Conservation (phyloP, 1,140 invertebrate species). For the Drosophila nannoptera region DNA sequence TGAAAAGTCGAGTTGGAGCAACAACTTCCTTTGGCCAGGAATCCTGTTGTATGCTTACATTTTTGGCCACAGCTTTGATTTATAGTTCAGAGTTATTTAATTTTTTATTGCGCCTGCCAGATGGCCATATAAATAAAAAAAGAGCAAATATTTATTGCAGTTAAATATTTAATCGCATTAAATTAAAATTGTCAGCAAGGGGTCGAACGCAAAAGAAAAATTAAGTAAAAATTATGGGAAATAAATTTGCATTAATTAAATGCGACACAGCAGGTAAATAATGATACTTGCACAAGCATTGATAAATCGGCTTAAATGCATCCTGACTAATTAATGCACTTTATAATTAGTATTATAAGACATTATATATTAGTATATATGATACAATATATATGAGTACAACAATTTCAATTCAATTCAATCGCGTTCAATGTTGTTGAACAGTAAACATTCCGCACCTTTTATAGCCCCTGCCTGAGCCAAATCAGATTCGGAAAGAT, state of each 20-base stretch:
- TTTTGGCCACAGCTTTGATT: conserved; percentile 57
- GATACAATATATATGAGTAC: conserved; percentile 14
- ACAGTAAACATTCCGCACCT: conserved; percentile 57
- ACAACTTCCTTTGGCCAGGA: conserved; percentile 38
- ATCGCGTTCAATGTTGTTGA: conserved; percentile 49
- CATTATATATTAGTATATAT: conserved; percentile 15
- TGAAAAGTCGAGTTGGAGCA: conserved; percentile 10
- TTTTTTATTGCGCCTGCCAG: conserved; percentile 1
- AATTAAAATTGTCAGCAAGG: conserved; percentile 24
- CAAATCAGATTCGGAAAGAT: not conserved
- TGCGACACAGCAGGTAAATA: conserved; percentile 30
- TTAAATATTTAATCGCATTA: conserved; percentile 36
- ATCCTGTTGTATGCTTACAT: conserved; percentile 21
- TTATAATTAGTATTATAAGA: conserved; percentile 59
- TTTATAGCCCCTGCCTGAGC: conserved; percentile 18
- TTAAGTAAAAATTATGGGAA: conserved; percentile 28
- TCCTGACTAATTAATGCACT: conserved; percentile 63
- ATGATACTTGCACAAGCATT: conserved; percentile 41
- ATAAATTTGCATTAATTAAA: conserved; percentile 54
- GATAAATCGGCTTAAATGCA: conserved; percentile 46
- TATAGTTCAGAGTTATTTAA: conserved; percentile 35
- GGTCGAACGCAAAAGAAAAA: not conserved
- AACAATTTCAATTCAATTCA: conserved; percentile 39
- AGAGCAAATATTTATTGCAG: not conserved
- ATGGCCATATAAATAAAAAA: conserved; percentile 1